Percentiles rank a stretch among this genome's conserved stretches.
Evolutionary conservation across 37 sponge, comb jelly and placozoan genomes (phyloP).

Genomic region (Chondrosia reniformis): DNA sequence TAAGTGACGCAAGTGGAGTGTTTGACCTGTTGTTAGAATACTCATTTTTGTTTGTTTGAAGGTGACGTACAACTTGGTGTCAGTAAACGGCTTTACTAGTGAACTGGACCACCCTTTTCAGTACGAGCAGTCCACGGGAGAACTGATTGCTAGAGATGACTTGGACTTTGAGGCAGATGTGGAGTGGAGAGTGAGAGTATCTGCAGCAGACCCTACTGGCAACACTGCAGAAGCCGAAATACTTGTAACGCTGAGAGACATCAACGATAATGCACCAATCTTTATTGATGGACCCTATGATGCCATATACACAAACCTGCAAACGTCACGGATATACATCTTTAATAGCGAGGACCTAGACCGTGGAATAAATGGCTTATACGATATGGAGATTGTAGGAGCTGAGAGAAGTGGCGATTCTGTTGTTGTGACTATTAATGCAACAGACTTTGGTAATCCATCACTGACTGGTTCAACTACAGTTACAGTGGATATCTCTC

Average conservation of each 20-base stretch:
- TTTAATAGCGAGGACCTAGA: conserved; percentile 33
- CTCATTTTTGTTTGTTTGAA: no score
- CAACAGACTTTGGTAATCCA: conserved; percentile 41
- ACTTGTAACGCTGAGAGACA: neutral
- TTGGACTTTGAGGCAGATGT: conserved; percentile 5
- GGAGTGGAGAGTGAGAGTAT: conserved; percentile 3
- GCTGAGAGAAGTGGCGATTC: neutral
- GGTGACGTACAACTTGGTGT: neutral
- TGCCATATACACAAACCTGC: neutral
- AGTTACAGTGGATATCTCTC: conserved; percentile 26
- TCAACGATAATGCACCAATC: conserved; percentile 27
- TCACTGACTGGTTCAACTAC: conserved; percentile 21
- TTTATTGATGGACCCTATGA: neutral
- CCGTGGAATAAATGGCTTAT: conserved; percentile 11
- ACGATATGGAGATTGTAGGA: neutral
- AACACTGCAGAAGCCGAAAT: neutral
- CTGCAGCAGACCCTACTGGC: neutral
- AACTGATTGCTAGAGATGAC: neutral
- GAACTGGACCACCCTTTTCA: conserved; percentile 8
- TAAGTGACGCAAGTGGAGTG: neutral
- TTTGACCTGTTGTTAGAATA: no score
- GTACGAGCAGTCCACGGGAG: neutral
- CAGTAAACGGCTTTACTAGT: neutral
- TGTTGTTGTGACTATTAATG: conserved; percentile 11
- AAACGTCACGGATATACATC: neutral